These are phyloP conservation scores for Nycticryphes semicollaris DNA, from an alignment of 2,113 vertebrate species.

Conservation along the genomic window DNA sequence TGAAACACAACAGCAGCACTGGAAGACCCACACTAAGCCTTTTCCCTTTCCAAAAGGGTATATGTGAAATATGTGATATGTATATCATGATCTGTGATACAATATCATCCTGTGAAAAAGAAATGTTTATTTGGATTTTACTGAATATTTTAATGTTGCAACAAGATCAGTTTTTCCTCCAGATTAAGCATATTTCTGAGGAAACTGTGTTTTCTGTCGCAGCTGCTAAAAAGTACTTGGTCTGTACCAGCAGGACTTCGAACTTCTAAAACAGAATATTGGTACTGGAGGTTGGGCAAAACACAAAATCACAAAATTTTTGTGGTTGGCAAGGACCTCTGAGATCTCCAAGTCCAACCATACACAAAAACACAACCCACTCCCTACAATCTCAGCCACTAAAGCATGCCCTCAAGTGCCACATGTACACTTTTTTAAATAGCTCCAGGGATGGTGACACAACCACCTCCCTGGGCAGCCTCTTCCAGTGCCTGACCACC, in stretches of 20 bases:
- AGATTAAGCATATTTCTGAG: background rate
- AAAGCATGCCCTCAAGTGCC: too few species aligned
- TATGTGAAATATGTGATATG: too few species aligned
- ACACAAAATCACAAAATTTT: too few species aligned
- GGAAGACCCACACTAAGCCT: background rate
- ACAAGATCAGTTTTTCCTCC: background rate
- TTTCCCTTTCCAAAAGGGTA: too few species aligned
- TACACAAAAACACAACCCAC: too few species aligned
- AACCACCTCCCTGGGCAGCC: background rate
- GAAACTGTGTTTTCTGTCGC: background rate
- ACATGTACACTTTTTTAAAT: too few species aligned
- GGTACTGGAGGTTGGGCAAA: background rate
- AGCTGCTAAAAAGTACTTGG: background rate
- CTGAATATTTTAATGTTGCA: background rate
- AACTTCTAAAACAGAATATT: background rate
- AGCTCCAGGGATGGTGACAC: background rate
- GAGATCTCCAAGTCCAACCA: too few species aligned
- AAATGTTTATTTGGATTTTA: background rate
- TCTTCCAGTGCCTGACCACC: too few species aligned
- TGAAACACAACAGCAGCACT: background rate
- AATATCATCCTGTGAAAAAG: background rate
- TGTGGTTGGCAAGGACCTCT: too few species aligned
- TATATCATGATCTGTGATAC: too few species aligned
- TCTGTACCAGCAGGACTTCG: background rate
- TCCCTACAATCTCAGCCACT: too few species aligned